Conservation (phyloP, 2,888 invertebrate genomes). For the Tipula vernalis region DNA sequence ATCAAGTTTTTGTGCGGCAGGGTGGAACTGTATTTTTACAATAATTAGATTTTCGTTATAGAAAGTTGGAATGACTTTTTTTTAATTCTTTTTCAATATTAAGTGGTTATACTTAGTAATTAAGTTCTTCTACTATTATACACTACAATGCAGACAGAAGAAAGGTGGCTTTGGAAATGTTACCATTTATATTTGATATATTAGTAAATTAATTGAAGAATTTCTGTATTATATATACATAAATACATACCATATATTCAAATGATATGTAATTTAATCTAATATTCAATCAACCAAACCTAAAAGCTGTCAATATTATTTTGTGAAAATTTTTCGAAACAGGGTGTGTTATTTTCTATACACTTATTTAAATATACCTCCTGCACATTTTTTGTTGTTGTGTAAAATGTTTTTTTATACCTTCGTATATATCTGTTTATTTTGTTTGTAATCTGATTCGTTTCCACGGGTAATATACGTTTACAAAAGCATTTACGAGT, state of each 20-base stretch:
- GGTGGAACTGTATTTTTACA: not conserved
- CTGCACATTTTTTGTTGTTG: not conserved
- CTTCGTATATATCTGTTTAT: not conserved
- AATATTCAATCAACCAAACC: not conserved
- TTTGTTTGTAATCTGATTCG: not conserved
- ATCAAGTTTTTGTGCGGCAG: not conserved
- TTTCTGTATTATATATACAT: not conserved
- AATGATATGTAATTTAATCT: not conserved
- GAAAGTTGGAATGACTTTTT: not conserved
- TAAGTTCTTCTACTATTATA: not conserved
- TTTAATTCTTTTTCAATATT: not conserved
- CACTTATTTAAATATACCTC: not conserved
- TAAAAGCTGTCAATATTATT: not conserved
- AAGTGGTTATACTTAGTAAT: not conserved
- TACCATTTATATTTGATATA: no score
- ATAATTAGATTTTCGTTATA: not conserved
- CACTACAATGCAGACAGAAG: not conserved
- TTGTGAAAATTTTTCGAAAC: not conserved
- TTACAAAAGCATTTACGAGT: not conserved
- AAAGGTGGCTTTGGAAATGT: not conserved
- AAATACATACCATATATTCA: not conserved
- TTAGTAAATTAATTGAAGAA: not conserved
- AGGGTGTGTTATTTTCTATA: not conserved
- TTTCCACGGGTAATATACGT: not conserved
- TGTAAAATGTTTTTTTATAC: not conserved